Percentiles rank a stretch among this genome's conserved stretches.
Conservation (phyloP, 2,113 vertebrate genomes). For the Mormyrus iriodes region DNA sequence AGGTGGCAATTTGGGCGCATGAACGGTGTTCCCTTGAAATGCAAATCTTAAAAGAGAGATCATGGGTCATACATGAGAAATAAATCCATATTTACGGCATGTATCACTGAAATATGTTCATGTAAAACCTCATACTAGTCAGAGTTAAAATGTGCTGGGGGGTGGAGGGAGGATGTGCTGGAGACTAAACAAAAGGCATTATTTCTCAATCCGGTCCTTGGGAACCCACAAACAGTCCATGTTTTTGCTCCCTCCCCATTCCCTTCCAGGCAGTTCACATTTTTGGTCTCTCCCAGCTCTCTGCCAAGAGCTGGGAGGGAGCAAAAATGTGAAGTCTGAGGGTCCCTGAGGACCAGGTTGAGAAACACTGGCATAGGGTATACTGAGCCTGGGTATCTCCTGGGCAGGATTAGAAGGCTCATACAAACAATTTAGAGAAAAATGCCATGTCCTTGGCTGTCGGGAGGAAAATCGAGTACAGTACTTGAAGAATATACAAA, state of each 20-base stretch:
- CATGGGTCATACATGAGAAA: background rate
- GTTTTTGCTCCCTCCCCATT: background rate
- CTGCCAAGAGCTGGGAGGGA: too few species aligned
- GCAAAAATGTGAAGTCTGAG: too few species aligned
- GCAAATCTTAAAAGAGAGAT: background rate
- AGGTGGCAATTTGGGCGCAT: too few species aligned
- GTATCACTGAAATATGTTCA: background rate
- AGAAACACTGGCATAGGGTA: background rate
- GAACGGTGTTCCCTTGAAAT: background rate
- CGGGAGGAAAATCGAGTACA: background rate
- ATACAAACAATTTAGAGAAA: background rate
- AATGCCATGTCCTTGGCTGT: background rate
- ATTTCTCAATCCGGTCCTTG: background rate
- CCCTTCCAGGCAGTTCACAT: too few species aligned
- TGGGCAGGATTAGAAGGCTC: background rate
- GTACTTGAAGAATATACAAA: background rate
- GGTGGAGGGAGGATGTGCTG: background rate
- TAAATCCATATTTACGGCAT: background rate
- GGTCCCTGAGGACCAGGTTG: too few species aligned
- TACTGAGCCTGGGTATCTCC: background rate
- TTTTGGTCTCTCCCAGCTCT: too few species aligned
- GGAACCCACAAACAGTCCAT: background rate
- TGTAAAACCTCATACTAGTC: background rate
- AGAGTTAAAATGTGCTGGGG: background rate
- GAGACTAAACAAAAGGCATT: background rate